Evolutionary conservation across 2,113 vertebrate species (phyloP).

Genomic region (Salminus brasiliensis): DNA sequence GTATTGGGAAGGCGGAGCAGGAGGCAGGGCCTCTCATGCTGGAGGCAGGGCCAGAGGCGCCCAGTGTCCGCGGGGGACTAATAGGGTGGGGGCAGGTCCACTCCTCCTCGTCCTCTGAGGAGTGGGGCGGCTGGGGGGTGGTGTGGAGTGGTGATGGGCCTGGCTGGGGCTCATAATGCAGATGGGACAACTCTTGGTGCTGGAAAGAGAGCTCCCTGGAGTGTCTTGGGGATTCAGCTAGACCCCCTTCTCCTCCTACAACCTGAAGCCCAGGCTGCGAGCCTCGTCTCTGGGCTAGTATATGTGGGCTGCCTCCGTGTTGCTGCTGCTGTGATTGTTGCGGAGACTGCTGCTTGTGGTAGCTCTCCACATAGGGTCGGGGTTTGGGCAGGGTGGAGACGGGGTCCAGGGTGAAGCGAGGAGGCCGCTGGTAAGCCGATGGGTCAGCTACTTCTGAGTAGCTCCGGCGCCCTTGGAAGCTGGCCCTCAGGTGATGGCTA

Average conservation of each 20-base stretch:
- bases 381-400: conserved; percentile 92
- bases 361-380: conserved; percentile 83
- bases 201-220: conserved; percentile 85
- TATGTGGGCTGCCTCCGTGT: conserved; percentile 65
- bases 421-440: conserved; percentile 84
- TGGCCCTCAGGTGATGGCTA: conserved; percentile 89
- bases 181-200: conserved; percentile 85
- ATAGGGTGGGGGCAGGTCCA: conserved; percentile 87
- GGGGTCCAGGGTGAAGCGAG: conserved; percentile 85
- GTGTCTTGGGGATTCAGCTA: conserved; percentile 74
- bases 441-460: conserved; percentile 93
- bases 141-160: conserved; percentile 66
- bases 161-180: conserved; percentile 82
- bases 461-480: conserved; percentile 93
- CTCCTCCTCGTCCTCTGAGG: conserved; percentile 93
- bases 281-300: conserved; percentile 53
- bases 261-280: conserved; percentile 58
- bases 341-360: conserved; percentile 75
- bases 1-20: conserved; percentile 88
- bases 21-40: conserved; percentile 88
- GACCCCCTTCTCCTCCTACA: conserved; percentile 68
- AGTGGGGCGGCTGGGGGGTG: conserved; percentile 76
- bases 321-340: conserved; percentile 63
- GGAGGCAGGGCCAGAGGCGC: conserved; percentile 74
- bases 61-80: conserved; percentile 83